phyloP scores from a whole-genome alignment of 2,113 vertebrate genomes.

The Anguilla japonica region DNA sequence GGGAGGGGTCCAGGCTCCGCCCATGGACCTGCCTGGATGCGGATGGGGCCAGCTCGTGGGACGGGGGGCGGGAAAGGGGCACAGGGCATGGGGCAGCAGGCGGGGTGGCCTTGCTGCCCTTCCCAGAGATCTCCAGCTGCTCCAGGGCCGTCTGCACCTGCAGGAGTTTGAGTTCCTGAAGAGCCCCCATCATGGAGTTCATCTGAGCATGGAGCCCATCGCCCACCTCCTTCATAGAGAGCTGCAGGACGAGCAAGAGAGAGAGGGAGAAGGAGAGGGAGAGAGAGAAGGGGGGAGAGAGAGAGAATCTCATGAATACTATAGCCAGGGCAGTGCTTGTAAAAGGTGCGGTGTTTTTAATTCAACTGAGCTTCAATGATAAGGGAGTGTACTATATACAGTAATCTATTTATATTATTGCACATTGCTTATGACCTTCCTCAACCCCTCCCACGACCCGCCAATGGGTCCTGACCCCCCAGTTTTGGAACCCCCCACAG shows the following conservation, averaged over 20 bases:
- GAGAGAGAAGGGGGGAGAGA: background rate
- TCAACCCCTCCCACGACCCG: background rate
- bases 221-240: slow-evolving; percentile 94
- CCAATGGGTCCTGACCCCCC: no score
- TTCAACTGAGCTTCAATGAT: background rate
- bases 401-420: background rate
- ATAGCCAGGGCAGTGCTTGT: no score
- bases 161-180: slow-evolving; percentile 95
- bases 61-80: background rate
- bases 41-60: slow-evolving; percentile 1
- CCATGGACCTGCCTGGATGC: slow-evolving; percentile 20
- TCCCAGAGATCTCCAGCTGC: slow-evolving; percentile 82
- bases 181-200: slow-evolving; percentile 96
- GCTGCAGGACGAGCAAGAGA: slow-evolving; percentile 38
- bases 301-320: background rate
- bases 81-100: background rate
- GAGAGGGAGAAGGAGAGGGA: background rate
- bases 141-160: slow-evolving; percentile 91
- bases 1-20: slow-evolving; percentile 54
- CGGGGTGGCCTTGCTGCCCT: slow-evolving; percentile 43
- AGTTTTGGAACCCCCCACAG: background rate
- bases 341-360: background rate
- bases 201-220: slow-evolving; percentile 95
- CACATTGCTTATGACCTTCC: background rate
- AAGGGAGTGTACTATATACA: background rate